Percentiles rank a stretch among this genome's conserved stretches.
phyloP scores from a whole-genome alignment of 2,888 invertebrate species.

The Aphrophora alni region DNA sequence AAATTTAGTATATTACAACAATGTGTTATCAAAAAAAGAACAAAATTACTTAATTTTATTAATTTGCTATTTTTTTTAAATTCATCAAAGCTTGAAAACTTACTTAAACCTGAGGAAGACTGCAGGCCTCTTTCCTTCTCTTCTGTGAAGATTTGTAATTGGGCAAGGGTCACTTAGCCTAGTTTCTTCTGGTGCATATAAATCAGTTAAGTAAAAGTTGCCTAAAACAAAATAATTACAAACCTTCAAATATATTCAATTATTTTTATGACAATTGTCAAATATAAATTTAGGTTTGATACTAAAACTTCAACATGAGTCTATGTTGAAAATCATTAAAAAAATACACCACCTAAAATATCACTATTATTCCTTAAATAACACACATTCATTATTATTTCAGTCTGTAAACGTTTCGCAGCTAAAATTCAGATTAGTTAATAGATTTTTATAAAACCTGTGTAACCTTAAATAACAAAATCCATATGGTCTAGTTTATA shows the following conservation, averaged over 20 bases:
- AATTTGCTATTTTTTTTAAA: too few species aligned
- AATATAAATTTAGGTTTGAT: not conserved
- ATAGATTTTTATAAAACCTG: too few species aligned
- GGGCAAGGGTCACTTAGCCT: constrained; percentile 88
- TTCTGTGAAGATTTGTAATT: constrained; percentile 79
- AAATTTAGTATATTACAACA: not conserved
- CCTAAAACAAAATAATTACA: constrained; percentile 54
- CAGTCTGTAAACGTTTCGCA: too few species aligned
- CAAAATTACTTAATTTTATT: not conserved
- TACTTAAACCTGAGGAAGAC: constrained; percentile 93
- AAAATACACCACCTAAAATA: too few species aligned
- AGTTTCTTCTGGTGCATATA: constrained; percentile 82
- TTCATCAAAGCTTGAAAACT: too few species aligned
- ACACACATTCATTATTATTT: too few species aligned
- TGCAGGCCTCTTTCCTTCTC: constrained; percentile 95
- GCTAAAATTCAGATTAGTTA: too few species aligned
- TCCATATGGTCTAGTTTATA: too few species aligned
- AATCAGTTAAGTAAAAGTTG: constrained; percentile 85
- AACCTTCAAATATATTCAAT: not conserved
- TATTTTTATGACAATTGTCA: not conserved
- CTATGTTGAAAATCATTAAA: too few species aligned
- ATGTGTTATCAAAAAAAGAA: not conserved
- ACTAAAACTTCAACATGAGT: too few species aligned
- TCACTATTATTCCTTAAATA: too few species aligned
- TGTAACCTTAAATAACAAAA: too few species aligned